These are phyloP conservation scores for Cephalopholis sonnerati DNA, from an alignment of 2,113 vertebrate genomes.

Conservation along the genomic window DNA sequence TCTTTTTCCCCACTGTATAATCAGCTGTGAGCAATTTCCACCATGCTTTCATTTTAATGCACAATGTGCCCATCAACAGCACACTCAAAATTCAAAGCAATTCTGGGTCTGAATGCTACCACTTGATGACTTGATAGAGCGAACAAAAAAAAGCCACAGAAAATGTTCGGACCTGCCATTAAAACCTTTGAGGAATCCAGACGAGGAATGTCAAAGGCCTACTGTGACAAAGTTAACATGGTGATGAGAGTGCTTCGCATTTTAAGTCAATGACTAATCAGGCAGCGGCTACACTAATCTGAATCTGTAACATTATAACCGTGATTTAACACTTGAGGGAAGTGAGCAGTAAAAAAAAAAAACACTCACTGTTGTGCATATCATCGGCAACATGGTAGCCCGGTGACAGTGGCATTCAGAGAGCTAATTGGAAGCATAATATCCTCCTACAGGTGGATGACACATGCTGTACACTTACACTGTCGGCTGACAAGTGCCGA, in stretches of 20 bases:
- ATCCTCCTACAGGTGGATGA: constrained; percentile 1
- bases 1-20: neutral
- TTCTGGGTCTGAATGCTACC: neutral
- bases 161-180: neutral
- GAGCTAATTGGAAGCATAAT: neutral
- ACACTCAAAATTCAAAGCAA: neutral
- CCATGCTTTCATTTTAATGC: neutral
- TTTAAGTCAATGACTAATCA: constrained; percentile 45
- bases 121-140: neutral
- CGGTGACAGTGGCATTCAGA: constrained; percentile 1
- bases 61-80: neutral
- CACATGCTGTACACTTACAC: neutral
- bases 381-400: neutral
- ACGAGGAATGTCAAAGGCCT: constrained; percentile 32
- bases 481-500: neutral
- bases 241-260: constrained; percentile 4
- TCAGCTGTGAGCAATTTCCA: constrained; percentile 3
- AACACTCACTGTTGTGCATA: neutral
- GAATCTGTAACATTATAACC: constrained; percentile 9
- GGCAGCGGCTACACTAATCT: constrained; percentile 8
- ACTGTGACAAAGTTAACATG: constrained; percentile 10
- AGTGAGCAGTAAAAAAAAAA: neutral
- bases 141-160: neutral
- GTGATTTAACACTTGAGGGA: constrained; percentile 22
- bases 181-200: constrained; percentile 12